Evolutionary conservation across 2,113 vertebrate genomes (phyloP).

Genomic region (Amphilophus citrinellus): DNA sequence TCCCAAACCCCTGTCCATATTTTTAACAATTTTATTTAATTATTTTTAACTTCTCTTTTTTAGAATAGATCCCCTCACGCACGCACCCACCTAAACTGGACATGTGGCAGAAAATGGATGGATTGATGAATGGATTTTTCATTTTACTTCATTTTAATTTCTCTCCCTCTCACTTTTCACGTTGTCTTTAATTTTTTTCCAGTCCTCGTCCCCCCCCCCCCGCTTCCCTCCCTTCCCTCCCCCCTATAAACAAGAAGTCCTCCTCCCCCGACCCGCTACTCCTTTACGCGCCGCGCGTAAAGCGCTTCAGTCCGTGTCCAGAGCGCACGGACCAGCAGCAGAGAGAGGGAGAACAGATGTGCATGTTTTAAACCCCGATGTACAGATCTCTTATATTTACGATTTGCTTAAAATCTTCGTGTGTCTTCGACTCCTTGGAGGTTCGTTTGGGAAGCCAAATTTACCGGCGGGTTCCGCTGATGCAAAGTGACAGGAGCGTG

Average conservation of each 20-base stretch:
- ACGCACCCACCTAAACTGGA: no score
- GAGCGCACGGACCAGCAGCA: slow-evolving; percentile 25
- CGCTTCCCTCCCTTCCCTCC: background rate
- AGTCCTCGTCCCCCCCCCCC: background rate
- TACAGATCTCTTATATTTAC: background rate
- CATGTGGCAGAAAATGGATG: no score
- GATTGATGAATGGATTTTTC: no score
- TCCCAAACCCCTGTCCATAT: no score
- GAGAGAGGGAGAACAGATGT: background rate
- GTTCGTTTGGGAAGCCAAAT: background rate
- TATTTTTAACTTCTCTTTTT: no score
- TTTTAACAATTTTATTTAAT: no score
- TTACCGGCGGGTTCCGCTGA: background rate
- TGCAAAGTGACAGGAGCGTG: background rate
- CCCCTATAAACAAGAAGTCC: background rate
- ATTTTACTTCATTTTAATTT: no score
- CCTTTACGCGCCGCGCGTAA: slow-evolving; percentile 56
- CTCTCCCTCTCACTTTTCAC: background rate
- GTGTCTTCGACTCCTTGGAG: background rate
- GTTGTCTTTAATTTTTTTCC: no score
- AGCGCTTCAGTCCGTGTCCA: slow-evolving; percentile 39
- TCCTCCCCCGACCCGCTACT: slow-evolving; percentile 19
- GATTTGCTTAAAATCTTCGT: background rate
- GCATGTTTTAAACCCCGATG: background rate
- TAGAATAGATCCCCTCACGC: no score